A percentile compares a stretch with the other conserved stretches of the same genome.
These are phyloP conservation scores for Tachina fera DNA, from an alignment of 2,888 invertebrate species.

Conservation along the genomic window DNA sequence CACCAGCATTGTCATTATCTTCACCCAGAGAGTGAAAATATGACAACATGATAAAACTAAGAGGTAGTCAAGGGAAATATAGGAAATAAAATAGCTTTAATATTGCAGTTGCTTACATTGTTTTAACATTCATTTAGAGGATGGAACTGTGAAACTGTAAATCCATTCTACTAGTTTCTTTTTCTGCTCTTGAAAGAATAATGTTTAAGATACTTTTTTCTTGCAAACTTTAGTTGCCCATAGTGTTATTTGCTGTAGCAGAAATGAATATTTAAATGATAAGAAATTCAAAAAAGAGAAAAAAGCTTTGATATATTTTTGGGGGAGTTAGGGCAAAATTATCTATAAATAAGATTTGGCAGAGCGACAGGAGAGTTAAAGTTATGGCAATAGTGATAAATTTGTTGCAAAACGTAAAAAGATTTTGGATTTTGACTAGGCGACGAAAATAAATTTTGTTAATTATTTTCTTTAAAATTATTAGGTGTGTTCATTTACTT, in stretches of 20 bases:
- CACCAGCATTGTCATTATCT: constrained; percentile 31
- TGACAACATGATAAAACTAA: constrained; percentile 68
- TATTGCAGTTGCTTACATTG: constrained; percentile 46
- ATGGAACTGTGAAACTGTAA: constrained; percentile 60
- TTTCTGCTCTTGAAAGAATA: constrained; percentile 51
- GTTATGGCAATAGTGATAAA: background rate
- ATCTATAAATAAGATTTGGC: constrained; percentile 38
- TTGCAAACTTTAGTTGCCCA: background rate
- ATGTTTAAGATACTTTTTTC: constrained; percentile 26
- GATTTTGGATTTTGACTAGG: background rate
- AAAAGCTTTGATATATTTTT: constrained; percentile 21
- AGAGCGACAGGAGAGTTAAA: constrained; percentile 15
- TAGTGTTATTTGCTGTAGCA: background rate
- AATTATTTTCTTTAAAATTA: no score
- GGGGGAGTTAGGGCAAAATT: constrained; percentile 29
- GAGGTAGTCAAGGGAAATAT: constrained; percentile 65
- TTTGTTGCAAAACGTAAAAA: background rate
- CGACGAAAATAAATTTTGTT: background rate
- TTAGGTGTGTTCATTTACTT: no score
- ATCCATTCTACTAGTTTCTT: constrained; percentile 7
- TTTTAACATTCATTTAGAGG: constrained; percentile 62
- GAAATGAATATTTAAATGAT: constrained; percentile 55
- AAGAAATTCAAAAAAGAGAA: constrained; percentile 27
- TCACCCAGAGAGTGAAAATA: constrained; percentile 56
- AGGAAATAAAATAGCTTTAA: constrained; percentile 11